Percentiles rank a stretch among this genome's conserved stretches.
Evolutionary conservation across 2,888 invertebrate species (phyloP).

Genomic region (Polyploca ridens): DNA sequence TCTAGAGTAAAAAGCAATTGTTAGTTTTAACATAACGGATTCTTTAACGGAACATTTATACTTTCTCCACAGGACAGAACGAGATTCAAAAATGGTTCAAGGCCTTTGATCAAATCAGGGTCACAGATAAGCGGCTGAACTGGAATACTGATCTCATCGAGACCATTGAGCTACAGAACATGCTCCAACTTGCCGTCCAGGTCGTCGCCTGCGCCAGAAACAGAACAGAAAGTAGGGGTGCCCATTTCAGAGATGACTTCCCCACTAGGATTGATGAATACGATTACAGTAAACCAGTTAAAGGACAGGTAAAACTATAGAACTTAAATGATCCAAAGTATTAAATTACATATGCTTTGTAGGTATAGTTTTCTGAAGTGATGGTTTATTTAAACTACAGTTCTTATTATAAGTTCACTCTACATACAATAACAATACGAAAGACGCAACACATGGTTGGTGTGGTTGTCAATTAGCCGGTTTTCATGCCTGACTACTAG

Average conservation of each 20-base stretch:
- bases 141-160: constrained; percentile 99
- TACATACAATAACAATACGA: too few species aligned
- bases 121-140: constrained; percentile 88
- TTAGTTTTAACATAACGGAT: too few species aligned
- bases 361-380: too few species aligned
- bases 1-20: too few species aligned
- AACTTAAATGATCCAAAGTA: too few species aligned
- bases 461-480: too few species aligned
- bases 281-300: constrained; percentile 94
- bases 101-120: constrained; percentile 89
- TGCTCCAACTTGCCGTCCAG: constrained; percentile 94
- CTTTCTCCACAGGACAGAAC: constrained; percentile 41
- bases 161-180: constrained; percentile 97
- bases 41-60: too few species aligned
- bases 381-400: too few species aligned
- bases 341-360: too few species aligned
- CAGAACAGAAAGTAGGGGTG: constrained; percentile 98
- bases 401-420: too few species aligned
- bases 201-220: constrained; percentile 93
- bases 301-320: constrained; percentile 87
- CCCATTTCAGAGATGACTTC: constrained; percentile 98
- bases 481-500: too few species aligned
- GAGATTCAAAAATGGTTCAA: constrained; percentile 90
- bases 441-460: too few species aligned
- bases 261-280: constrained; percentile 95